Evolutionary conservation across 2,888 invertebrate species (phyloP).

Genomic region (Chloroclystis v-ata): DNA sequence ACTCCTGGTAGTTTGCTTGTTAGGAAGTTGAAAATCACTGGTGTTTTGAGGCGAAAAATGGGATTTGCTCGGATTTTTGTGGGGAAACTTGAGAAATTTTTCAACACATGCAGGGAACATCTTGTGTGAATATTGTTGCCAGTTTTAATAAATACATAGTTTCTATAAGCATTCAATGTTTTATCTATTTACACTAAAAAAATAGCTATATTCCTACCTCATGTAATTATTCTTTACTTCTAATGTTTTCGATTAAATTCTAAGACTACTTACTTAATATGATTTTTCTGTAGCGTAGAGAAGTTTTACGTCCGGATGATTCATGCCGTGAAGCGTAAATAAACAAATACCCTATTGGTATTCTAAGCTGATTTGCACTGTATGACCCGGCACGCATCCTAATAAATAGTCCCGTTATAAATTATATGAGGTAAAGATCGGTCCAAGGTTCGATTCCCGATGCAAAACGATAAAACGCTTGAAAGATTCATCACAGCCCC

Average conservation of each 20-base stretch:
- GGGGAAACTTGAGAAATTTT: neutral
- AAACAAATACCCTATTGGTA: slow-evolving; percentile 25
- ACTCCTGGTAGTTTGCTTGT: slow-evolving; percentile 16
- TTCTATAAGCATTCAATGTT: too few species aligned
- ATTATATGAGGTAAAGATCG: slow-evolving; percentile 39
- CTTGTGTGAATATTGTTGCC: neutral
- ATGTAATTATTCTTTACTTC: too few species aligned
- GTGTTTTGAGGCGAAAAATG: slow-evolving; percentile 1
- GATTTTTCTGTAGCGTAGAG: too few species aligned
- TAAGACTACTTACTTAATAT: too few species aligned
- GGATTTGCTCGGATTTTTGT: slow-evolving; percentile 7
- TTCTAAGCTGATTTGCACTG: slow-evolving; percentile 14
- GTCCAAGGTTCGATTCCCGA: slow-evolving; percentile 61
- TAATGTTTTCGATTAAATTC: too few species aligned
- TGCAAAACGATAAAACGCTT: slow-evolving; percentile 71
- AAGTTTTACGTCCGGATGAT: neutral
- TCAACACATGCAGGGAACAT: neutral
- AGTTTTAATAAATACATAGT: too few species aligned
- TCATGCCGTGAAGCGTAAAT: neutral
- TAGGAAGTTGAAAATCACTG: slow-evolving; percentile 13
- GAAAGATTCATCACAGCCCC: slow-evolving; percentile 73
- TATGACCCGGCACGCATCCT: slow-evolving; percentile 21
- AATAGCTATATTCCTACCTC: too few species aligned
- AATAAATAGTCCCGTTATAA: slow-evolving; percentile 27
- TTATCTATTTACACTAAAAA: too few species aligned